These are phyloP conservation scores for Poeciliopsis paucimaculata DNA, from an alignment of 2,797 vertebrate species.

Conservation along the genomic window DNA sequence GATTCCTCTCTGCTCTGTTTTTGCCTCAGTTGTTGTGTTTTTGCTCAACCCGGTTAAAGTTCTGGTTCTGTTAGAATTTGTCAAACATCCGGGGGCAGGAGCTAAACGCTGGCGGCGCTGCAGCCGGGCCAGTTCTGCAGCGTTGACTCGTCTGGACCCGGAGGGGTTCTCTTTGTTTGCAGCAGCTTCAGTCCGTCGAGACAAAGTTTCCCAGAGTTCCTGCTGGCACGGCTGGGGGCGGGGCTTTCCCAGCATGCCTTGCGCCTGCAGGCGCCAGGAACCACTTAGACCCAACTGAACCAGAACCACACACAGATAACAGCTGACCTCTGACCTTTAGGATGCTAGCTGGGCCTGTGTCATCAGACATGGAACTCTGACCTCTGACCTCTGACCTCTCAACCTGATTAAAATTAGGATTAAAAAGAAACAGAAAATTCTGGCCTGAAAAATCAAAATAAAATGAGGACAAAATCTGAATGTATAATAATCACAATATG, in stretches of 20 bases:
- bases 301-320: neutral
- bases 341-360: neutral
- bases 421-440: neutral
- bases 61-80: no score
- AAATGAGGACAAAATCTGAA: neutral
- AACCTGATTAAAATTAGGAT: neutral
- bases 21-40: neutral
- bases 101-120: neutral
- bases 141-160: neutral
- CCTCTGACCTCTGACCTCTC: neutral
- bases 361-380: neutral
- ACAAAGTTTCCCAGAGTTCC: slow-evolving; percentile 27
- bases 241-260: slow-evolving; percentile 52
- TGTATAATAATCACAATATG: no score
- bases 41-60: neutral
- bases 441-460: neutral
- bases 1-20: neutral
- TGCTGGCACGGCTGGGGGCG: slow-evolving; percentile 20
- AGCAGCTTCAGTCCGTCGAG: neutral
- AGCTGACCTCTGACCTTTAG: neutral
- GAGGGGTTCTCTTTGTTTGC: neutral
- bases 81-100: neutral
- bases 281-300: neutral
- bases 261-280: neutral
- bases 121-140: neutral